Conservation (phyloP, 2,113 vertebrate species). For the Bujurquina vittata region DNA sequence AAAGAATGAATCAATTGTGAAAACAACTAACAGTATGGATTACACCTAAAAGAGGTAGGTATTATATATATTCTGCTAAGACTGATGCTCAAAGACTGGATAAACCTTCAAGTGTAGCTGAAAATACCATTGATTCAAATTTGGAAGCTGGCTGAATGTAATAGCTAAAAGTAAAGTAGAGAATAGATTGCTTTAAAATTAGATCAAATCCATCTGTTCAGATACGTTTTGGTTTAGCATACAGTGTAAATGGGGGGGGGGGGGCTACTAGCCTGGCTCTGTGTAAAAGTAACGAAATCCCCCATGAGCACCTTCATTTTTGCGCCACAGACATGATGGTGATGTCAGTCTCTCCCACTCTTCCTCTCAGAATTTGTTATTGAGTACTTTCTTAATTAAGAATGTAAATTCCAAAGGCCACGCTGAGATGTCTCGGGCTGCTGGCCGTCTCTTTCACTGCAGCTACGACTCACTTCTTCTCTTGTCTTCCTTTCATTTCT, state of each 20-base stretch:
- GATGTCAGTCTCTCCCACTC: background rate
- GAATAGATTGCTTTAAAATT: background rate
- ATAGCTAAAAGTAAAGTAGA: background rate
- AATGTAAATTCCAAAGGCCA: background rate
- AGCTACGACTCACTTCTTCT: constrained; percentile 5
- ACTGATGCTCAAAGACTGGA: background rate
- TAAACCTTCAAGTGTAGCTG: background rate
- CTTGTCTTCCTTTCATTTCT: constrained; percentile 48
- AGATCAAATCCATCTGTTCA: background rate
- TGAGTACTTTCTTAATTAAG: background rate
- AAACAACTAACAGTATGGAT: no score
- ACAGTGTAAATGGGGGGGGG: background rate
- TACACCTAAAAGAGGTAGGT: background rate
- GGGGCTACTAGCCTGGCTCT: no score
- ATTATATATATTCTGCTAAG: accelerated
- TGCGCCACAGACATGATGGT: background rate
- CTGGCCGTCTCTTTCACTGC: background rate
- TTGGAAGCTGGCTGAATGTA: background rate
- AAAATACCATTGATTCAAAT: no score
- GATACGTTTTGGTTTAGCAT: background rate
- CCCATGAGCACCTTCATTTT: background rate
- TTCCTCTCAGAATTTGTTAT: background rate
- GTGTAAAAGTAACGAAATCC: background rate
- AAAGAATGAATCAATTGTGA: no score
- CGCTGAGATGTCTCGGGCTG: background rate